Evolutionary conservation across 2,888 invertebrate genomes (phyloP).

Genomic region (Lochmaea crataegi): DNA sequence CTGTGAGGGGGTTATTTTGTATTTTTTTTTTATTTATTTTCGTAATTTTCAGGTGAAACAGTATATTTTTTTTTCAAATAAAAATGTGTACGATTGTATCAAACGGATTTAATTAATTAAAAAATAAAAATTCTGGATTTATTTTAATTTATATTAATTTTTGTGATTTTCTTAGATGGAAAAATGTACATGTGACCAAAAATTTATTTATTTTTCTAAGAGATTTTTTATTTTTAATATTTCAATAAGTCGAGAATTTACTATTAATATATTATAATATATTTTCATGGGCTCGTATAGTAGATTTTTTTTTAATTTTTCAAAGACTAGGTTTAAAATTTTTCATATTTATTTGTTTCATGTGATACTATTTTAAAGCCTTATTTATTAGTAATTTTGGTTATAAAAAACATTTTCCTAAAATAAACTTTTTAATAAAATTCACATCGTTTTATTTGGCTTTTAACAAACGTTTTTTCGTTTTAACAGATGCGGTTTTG

Average conservation of each 20-base stretch:
- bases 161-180: constrained; percentile 44
- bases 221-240: constrained; percentile 39
- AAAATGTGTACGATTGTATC: neutral
- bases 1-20: too few relatives aligned
- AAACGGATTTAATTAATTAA: neutral
- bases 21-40: too few relatives aligned
- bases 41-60: too few relatives aligned
- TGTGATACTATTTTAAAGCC: constrained; percentile 53
- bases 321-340: constrained; percentile 23
- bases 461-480: constrained; percentile 13
- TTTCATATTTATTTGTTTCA: constrained; percentile 49
- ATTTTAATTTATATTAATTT: neutral
- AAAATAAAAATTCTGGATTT: neutral
- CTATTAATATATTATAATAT: neutral
- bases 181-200: constrained; percentile 46
- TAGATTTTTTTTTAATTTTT: constrained; percentile 5
- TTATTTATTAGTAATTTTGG: constrained; percentile 48
- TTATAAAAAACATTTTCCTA: constrained; percentile 36
- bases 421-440: constrained; percentile 36
- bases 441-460: constrained; percentile 23
- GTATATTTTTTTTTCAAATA: neutral
- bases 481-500: neutral
- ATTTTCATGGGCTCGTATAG: neutral
- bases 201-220: constrained; percentile 50
- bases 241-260: constrained; percentile 34